Evolutionary conservation across 2,888 invertebrate species (phyloP).

Genomic region (Drosophila yooni): DNA sequence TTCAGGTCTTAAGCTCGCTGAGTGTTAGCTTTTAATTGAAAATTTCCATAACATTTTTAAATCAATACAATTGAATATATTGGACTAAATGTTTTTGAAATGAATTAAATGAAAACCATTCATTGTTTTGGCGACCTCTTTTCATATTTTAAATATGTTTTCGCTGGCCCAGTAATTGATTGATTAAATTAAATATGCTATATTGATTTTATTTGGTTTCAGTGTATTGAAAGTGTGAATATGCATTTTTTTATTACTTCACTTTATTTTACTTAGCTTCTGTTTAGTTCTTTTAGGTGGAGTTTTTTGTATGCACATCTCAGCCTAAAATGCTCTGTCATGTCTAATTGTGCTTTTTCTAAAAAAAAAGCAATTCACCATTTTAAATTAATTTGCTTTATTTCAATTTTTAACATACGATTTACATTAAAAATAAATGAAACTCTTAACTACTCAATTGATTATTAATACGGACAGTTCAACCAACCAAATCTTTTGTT

Average conservation of each 20-base stretch:
- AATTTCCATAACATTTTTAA: not conserved
- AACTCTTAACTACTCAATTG: not conserved
- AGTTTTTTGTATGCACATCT: not conserved
- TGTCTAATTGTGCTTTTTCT: not conserved
- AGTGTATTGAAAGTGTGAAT: not conserved
- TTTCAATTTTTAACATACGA: no score
- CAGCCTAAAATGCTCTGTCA: no score
- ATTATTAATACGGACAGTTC: not conserved
- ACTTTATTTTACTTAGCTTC: not conserved
- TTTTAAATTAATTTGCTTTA: not conserved
- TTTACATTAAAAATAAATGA: not conserved
- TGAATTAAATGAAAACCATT: not conserved
- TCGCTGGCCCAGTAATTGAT: not conserved
- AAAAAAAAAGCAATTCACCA: not conserved
- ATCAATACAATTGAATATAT: not conserved
- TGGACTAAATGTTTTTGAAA: not conserved
- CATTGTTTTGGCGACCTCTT: not conserved
- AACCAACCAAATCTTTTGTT: conserved; percentile 1
- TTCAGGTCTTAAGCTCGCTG: not conserved
- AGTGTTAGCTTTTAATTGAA: not conserved
- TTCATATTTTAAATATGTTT: not conserved
- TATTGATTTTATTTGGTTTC: not conserved
- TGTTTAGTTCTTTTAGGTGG: not conserved
- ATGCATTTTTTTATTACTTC: not conserved
- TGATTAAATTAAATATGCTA: not conserved